Conservation (phyloP, 2,888 invertebrate species). For the Nymphalis polychloros region DNA sequence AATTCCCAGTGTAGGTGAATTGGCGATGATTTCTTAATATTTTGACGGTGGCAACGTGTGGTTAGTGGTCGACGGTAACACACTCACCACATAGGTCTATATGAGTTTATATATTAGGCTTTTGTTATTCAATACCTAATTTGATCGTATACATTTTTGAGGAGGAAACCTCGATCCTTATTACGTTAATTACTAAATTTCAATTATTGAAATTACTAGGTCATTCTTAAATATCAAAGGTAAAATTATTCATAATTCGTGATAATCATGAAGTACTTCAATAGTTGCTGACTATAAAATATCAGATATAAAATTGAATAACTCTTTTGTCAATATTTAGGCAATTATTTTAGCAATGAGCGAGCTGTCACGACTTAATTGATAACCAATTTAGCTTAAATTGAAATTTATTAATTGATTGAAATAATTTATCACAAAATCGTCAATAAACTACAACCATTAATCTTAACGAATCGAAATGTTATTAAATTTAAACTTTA, state of each 20-base stretch:
- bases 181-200: conserved; percentile 2
- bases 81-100: too few species aligned
- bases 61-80: too few species aligned
- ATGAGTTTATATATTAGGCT: too few species aligned
- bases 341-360: conserved; percentile 31
- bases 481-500: conserved; percentile 14
- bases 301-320: conserved; percentile 21
- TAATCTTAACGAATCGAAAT: conserved; percentile 22
- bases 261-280: conserved; percentile 3
- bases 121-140: too few species aligned
- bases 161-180: background rate
- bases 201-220: background rate
- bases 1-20: too few species aligned
- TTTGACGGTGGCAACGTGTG: too few species aligned
- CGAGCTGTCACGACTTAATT: conserved; percentile 33
- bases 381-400: conserved; percentile 36
- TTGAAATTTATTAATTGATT: conserved; percentile 37
- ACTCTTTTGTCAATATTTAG: conserved; percentile 30
- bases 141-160: too few species aligned
- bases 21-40: too few species aligned
- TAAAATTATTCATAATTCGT: conserved; percentile 6
- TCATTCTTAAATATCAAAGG: conserved; percentile 2
- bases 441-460: conserved; percentile 28
- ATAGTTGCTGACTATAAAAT: conserved; percentile 18
- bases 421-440: conserved; percentile 32